Base-by-base conservation (phyloP, 1,140 invertebrate genomes). In the Campoletis sonorensis region DNA sequence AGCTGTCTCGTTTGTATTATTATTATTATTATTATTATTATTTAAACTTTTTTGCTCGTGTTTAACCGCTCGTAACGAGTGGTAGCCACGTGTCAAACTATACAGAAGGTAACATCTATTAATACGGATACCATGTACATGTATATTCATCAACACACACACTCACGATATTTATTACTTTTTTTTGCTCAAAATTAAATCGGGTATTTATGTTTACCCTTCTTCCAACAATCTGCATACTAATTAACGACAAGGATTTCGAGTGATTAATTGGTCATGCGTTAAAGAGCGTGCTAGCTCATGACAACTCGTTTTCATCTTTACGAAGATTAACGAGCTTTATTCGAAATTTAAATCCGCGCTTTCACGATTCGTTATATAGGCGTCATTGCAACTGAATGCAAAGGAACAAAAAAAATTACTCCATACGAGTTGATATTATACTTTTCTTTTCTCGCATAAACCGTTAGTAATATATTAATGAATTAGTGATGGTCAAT, bases 171-270 rank as follows among this genome's bases (percentile, higher is more conserved):
- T 45, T 45, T 45, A 45, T 45, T 45, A 45, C 13, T 30, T 70
- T 33, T 33, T 30, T 11, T 64, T 23, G 11, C 7, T n/a, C n/a
- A n/a, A 18, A 33, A 70, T 16, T 33, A n/a, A 61, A 77, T 61
- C 75, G 30, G 37, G 75, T 77, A 70, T 64, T 58, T 78, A 78
- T 78, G 61, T 78, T 78, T 67, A 78, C 33, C 76, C 76, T 64
- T 78, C 76, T 78, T 78, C 21, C 58, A 37, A 58, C 76, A 78
- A 78, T 78, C 58, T 64, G 76, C 76, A 78, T 78, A 67, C 76
- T 64, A 78, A 78, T 78, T 78, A 78, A 77, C 73, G 73, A 77
- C 73, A 21, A 67, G 76, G 51, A 78, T 67, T 61, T 30, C 30
- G 76, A 23, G 58, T 78, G 76, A 78, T 78, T 78, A 78, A 78